Percentiles rank a stretch among this genome's conserved stretches.
These are phyloP conservation scores for Cinclus mexicanus DNA, from an alignment of 2,113 vertebrate genomes.

Conservation along the genomic window DNA sequence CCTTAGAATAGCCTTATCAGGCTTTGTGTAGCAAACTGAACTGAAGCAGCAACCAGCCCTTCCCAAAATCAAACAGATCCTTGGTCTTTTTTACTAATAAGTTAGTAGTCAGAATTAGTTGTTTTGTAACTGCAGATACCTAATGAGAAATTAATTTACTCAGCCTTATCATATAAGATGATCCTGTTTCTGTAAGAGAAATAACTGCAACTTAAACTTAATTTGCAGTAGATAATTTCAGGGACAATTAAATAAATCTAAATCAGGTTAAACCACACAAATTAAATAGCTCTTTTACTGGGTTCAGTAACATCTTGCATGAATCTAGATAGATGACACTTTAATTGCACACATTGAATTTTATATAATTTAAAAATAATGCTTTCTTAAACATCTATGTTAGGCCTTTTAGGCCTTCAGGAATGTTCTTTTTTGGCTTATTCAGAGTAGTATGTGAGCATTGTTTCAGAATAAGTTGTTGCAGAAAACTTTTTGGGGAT, in stretches of 20 bases:
- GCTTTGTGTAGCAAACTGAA: neutral
- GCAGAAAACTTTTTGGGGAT: neutral
- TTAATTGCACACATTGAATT: neutral
- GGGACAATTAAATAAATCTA: neutral
- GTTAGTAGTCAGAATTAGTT: neutral
- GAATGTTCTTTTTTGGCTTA: neutral
- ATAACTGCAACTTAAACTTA: neutral
- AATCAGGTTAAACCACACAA: neutral
- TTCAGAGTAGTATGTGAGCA: neutral
- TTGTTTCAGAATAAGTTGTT: neutral
- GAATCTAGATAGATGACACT: neutral
- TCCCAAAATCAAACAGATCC: neutral
- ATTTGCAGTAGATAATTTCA: neutral
- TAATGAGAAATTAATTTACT: neutral
- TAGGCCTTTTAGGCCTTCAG: neutral
- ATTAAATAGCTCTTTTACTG: neutral
- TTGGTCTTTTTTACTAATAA: neutral
- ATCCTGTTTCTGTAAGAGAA: neutral
- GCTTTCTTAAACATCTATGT: neutral
- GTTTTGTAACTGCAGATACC: neutral
- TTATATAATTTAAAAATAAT: neutral
- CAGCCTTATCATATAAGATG: neutral
- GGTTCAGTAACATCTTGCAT: neutral
- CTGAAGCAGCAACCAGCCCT: neutral
- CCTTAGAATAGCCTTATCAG: neutral